phyloP scores from a whole-genome alignment of 2,113 vertebrate species.

The Muntiacus muntjak region DNA sequence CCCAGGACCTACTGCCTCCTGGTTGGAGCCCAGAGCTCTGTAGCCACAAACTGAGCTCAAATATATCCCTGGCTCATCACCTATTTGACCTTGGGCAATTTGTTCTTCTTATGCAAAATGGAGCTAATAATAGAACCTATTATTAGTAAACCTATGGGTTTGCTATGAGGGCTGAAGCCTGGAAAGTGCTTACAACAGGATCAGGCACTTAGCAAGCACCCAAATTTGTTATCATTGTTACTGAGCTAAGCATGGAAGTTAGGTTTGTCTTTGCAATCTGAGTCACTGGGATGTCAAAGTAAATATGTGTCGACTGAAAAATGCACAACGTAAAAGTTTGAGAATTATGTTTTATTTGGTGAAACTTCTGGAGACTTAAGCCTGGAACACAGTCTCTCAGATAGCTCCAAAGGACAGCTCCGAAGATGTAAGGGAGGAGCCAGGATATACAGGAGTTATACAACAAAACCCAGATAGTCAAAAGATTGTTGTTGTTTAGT shows the following conservation, averaged over 20 bases:
- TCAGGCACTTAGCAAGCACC: background rate
- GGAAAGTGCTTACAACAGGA: constrained; percentile 8
- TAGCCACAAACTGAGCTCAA: background rate
- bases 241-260: background rate
- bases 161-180: background rate
- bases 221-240: background rate
- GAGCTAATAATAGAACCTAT: constrained; percentile 39
- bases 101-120: constrained; percentile 40
- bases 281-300: background rate
- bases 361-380: background rate
- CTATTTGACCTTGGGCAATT: constrained; percentile 22
- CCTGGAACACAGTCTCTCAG: background rate
- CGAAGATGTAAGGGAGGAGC: background rate
- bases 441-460: background rate
- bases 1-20: background rate
- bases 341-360: background rate
- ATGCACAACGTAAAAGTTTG: background rate
- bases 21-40: background rate
- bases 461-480: background rate
- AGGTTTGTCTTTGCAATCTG: background rate
- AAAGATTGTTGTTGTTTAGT: background rate
- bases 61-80: background rate
- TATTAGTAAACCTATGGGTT: background rate
- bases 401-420: background rate
- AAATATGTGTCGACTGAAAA: background rate